These are phyloP conservation scores for Heliconius ethilla DNA, from an alignment of 2,888 invertebrate species.

Conservation along the genomic window DNA sequence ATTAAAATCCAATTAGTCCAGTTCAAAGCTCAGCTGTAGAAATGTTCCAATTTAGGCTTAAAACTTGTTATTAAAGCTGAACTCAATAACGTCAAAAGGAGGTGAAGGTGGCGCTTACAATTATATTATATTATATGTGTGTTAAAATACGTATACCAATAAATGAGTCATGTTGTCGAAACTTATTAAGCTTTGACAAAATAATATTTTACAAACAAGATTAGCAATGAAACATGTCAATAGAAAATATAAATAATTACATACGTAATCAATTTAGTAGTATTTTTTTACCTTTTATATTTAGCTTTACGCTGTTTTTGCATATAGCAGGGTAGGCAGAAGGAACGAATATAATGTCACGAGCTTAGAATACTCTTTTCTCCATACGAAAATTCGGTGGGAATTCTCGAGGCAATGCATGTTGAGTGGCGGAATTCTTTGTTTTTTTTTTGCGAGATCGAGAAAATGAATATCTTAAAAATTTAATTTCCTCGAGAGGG, in stretches of 20 bases:
- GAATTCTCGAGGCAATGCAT: too few species aligned
- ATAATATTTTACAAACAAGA: not conserved
- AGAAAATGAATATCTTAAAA: too few species aligned
- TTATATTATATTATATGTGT: not conserved
- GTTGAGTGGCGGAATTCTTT: too few species aligned
- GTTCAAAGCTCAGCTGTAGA: conserved; percentile 31
- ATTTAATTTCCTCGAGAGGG: too few species aligned
- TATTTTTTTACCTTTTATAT: too few species aligned
- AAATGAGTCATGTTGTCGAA: conserved; percentile 4
- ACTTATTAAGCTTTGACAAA: not conserved
- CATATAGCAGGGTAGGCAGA: too few species aligned
- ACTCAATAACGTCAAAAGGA: conserved; percentile 34
- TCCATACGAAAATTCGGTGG: too few species aligned
- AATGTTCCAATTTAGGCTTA: conserved; percentile 33
- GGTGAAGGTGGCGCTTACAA: conserved; percentile 34
- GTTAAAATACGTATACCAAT: not conserved
- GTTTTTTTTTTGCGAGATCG: too few species aligned
- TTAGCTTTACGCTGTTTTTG: too few species aligned
- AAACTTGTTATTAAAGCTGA: conserved; percentile 35
- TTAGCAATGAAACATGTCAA: not conserved
- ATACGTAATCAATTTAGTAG: too few species aligned
- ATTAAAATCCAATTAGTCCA: conserved; percentile 35
- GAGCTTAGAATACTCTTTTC: too few species aligned
- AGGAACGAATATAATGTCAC: too few species aligned
- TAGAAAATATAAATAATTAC: not conserved